phyloP scores from a whole-genome alignment of 2,797 vertebrate genomes.

The Bradypodion pumilum region DNA sequence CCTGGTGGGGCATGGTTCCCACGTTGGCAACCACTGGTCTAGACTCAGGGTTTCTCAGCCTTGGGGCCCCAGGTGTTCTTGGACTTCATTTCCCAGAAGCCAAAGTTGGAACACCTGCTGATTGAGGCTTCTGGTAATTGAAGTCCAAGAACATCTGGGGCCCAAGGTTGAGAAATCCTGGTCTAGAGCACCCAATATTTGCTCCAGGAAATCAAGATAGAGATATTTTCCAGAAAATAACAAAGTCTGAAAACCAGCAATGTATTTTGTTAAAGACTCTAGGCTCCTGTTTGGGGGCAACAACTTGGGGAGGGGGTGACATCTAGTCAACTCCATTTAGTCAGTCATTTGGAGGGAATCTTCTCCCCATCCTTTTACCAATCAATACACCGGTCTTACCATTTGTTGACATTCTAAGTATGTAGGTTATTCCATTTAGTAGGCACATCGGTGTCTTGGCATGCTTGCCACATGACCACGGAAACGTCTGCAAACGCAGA shows the following conservation, averaged over 20 bases:
- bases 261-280: background rate
- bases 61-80: too few relatives aligned
- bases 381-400: background rate
- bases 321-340: background rate
- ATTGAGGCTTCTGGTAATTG: too few relatives aligned
- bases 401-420: slow-evolving; percentile 20
- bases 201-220: background rate
- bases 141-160: too few relatives aligned
- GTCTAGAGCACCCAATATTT: background rate
- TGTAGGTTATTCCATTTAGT: slow-evolving; percentile 38
- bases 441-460: too few relatives aligned
- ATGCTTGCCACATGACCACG: too few relatives aligned
- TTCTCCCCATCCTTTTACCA: slow-evolving; percentile 22
- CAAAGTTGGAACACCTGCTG: too few relatives aligned
- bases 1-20: too few relatives aligned
- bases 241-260: too few relatives aligned
- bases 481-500: too few relatives aligned
- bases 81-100: too few relatives aligned
- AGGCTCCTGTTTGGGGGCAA: background rate
- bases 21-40: background rate
- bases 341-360: background rate
- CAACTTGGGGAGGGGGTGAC: background rate
- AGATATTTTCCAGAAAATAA: background rate
- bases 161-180: too few relatives aligned
- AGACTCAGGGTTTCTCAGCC: too few relatives aligned